phyloP scores from a whole-genome alignment of 1,140 invertebrate species.

The Hesperophylax magnus region DNA sequence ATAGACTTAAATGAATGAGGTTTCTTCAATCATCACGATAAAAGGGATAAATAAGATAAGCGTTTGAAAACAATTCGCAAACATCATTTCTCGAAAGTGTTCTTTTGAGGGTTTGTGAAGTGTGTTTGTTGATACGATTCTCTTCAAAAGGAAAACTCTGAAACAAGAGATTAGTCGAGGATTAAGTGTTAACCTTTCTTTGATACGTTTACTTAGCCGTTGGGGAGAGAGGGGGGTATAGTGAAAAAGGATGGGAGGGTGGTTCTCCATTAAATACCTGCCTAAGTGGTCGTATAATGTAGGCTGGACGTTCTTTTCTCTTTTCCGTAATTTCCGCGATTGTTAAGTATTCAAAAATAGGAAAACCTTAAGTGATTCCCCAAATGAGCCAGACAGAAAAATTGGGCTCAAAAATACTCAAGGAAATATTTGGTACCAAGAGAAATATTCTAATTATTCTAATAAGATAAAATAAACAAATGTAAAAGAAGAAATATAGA shows the following conservation, averaged over 20 bases:
- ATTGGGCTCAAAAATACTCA: no score
- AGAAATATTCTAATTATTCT: no score
- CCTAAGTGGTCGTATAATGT: constrained; percentile 54
- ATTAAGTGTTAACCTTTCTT: constrained; percentile 58
- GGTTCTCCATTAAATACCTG: constrained; percentile 53
- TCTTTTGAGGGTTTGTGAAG: constrained; percentile 32
- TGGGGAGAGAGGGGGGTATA: not conserved
- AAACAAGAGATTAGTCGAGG: constrained; percentile 56
- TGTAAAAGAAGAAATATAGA: no score
- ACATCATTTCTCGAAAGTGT: constrained; percentile 38
- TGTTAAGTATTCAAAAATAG: constrained; percentile 24
- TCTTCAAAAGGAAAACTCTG: constrained; percentile 51
- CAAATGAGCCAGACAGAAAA: no score
- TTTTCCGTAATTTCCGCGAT: constrained; percentile 50
- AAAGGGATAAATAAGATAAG: constrained; percentile 16
- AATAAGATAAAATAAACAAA: no score
- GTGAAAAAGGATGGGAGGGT: not conserved
- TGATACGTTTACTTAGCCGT: constrained; percentile 56
- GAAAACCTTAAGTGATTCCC: not conserved
- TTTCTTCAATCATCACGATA: not conserved
- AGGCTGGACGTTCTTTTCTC: constrained; percentile 50
- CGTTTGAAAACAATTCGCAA: constrained; percentile 33
- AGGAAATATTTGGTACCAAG: no score
- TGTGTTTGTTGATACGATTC: constrained; percentile 51
- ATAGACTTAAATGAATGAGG: no score